phyloP scores from a whole-genome alignment of 2,113 vertebrate genomes.

The Edolisoma coerulescens region DNA sequence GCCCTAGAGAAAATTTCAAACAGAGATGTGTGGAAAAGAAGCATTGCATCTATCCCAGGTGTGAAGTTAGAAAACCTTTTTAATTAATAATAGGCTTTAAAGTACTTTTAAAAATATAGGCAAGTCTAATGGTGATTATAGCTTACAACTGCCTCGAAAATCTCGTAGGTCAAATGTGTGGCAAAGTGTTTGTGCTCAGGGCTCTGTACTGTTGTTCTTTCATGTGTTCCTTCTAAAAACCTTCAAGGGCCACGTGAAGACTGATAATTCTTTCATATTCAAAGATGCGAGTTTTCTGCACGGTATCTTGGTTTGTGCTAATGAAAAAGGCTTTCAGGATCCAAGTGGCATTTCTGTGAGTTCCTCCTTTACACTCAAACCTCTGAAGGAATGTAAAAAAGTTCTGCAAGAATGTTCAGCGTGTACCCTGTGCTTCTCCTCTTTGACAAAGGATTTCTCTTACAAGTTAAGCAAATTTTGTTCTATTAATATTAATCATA shows the following conservation, averaged over 20 bases:
- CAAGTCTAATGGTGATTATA: background rate
- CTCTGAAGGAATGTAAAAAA: background rate
- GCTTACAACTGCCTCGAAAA: background rate
- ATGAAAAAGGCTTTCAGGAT: background rate
- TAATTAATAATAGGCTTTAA: slow-evolving; percentile 44
- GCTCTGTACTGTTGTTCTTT: background rate
- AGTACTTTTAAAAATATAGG: slow-evolving; percentile 22
- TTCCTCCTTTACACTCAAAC: background rate
- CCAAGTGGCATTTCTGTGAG: background rate
- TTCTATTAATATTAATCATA: background rate
- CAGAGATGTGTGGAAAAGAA: slow-evolving; percentile 12
- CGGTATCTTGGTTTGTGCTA: background rate
- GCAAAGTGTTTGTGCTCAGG: background rate
- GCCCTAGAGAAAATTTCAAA: slow-evolving; percentile 68
- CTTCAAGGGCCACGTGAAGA: background rate
- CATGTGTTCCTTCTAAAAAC: background rate
- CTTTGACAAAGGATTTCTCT: background rate
- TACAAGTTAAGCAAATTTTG: background rate
- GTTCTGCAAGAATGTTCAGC: background rate
- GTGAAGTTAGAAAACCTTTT: slow-evolving; percentile 40
- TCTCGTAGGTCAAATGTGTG: background rate
- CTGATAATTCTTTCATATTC: background rate
- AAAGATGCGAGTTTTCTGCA: background rate
- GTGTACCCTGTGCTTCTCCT: background rate
- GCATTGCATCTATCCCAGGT: slow-evolving; percentile 35